Conservation (phyloP, 2,888 invertebrate species). For the Blomia tropicalis region DNA sequence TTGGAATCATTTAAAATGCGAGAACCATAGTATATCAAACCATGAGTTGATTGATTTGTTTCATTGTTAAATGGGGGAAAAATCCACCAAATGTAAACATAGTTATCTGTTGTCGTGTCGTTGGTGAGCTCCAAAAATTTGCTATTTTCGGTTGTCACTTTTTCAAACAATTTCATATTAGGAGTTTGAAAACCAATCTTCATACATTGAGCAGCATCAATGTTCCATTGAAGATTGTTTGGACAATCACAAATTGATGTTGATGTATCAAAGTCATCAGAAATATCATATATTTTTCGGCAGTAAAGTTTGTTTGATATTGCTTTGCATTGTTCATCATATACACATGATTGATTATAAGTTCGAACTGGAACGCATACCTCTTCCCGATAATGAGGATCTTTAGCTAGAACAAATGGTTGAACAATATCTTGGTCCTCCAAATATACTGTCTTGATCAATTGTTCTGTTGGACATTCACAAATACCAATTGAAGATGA, state of each 20-base stretch:
- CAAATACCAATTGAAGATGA: not conserved
- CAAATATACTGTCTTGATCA: not conserved
- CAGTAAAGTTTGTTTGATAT: not conserved
- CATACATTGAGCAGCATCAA: not conserved
- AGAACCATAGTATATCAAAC: not conserved
- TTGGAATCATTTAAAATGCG: not conserved
- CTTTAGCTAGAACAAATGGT: not conserved
- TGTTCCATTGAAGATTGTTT: not conserved
- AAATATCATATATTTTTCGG: not conserved
- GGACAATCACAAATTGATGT: not conserved
- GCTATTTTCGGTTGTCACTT: not conserved
- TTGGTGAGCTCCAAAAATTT: not conserved
- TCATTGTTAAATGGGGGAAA: not conserved
- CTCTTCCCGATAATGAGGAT: not conserved
- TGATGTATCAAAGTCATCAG: not conserved
- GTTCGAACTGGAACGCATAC: not conserved
- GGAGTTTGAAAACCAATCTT: not conserved
- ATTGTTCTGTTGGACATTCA: not conserved
- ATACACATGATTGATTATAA: not conserved
- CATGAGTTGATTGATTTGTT: not conserved
- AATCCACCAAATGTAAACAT: conserved; percentile 5
- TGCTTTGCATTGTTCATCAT: conserved; percentile 3
- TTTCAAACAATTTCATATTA: not conserved
- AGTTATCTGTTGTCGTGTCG: not conserved
- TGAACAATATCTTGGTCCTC: too few species aligned